Evolutionary conservation across 2,797 vertebrate species (phyloP), one percentile per base, ranked within the genome.

Genomic region (Percopsis omiscomaycus): DNA sequence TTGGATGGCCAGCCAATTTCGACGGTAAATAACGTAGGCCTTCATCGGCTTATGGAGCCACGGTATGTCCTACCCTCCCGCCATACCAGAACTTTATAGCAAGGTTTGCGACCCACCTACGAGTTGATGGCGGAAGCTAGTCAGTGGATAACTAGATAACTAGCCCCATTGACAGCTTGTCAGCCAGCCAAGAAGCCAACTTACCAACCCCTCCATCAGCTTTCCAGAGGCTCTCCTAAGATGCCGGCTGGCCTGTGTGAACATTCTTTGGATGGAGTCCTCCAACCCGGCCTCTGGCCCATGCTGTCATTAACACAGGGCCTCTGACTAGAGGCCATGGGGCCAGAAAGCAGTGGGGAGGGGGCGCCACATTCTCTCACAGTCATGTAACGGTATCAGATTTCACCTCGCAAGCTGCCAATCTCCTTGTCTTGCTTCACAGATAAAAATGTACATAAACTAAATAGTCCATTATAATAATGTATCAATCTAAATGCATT

Each of bases 281-380:
- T 27, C 13, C 14, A 37, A 9, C 59, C 47, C 59, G 64, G 70
- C 79, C 79, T 73, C 49, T 57, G 77, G 52, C 81, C 82, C 79
- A 69, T 82, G 74, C 78, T 78, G 78, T 84, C 81, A 84, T 85
- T 84, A 86, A 78, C 81, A 58, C 68, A 1, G 59, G 59, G 58
- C 66, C 73, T 71, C 71, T 46, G 71, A 81, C 68, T 68, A 61
- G 53, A 64, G 56, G 59, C 72, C 22, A 0, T 5, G 66, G 57
- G 57, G 64, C 54, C 70, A 47, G 46, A 5, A 12, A 29, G 13
- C 45, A 61, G n/a, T 3, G 29, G 22, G 6, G 55, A 30, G 60
- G 61, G 60, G 65, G 12, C 45, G 45, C 56, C 55, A 0, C 14
- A 46, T 15, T 62, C 61, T 52, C 61, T 13, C 37, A 13, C 10